Evolutionary conservation across 1,140 invertebrate species (phyloP), one percentile per base, ranked within the genome.

Genomic region (Lysiphlebus fabarum): DNA sequence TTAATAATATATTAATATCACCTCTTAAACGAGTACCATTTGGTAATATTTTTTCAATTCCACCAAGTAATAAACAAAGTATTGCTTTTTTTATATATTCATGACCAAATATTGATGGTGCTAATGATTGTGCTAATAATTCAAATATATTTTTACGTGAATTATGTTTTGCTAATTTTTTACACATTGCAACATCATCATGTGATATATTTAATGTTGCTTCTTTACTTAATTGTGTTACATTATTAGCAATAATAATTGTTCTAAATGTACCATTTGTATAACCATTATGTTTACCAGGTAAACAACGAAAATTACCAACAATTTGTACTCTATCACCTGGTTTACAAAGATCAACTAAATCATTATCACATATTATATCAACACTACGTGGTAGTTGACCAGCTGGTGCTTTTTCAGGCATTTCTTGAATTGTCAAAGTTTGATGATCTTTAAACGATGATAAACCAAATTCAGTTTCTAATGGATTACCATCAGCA

Each of bases 391-490:
- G 84, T 1, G 98, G 97, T 62, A 99, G 77, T 70, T 99, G 96
- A 6, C 93, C 95, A 12, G 96, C 92, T 0, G 98, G 98, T 4
- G 98, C 93, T 74, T 96, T 95, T 78, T 99, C 98, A 0, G 98
- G 97, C 92, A 99, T 97, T 83, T 99, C 98, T 84, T 99, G 97
- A 65, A 99, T 93, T 38, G 91, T 92, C 34, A 99, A 81, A 0
- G 94, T 95, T 80, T 99, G 98, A 81, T 99, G 96, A 76, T 99
- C 96, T 82, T 98, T 98, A 78, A 97, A 99, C 0, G 84, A 83
- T 1, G 92, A 98, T 26, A 99, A 74, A 0, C 97, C 98, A 82
- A 88, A 99, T 79, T 99, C 97, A 7, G 97, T 99, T 81, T 99
- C 97, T 48, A 99, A 78, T 0, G 91, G 81, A 82, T 99, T 99